Conservation (phyloP, 1,140 invertebrate species). For the Venturia canescens region DNA sequence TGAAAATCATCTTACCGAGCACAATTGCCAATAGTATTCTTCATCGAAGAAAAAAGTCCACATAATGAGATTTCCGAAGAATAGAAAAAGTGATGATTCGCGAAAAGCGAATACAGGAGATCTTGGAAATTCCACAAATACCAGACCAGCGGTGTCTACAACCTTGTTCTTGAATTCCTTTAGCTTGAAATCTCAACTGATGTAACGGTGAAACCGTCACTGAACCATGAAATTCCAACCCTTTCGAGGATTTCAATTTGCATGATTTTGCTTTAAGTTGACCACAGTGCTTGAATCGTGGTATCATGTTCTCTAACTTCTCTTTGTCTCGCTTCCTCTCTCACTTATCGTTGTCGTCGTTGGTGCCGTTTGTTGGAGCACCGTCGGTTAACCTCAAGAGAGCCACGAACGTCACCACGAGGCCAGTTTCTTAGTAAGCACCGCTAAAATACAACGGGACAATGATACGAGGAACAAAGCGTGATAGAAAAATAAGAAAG, state of each 20-base stretch:
- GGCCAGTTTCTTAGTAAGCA: constrained; percentile 39
- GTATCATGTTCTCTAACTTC: neutral
- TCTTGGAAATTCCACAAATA: neutral
- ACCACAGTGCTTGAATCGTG: constrained; percentile 21
- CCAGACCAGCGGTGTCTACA: neutral
- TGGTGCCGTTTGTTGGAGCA: neutral
- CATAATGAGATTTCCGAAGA: neutral
- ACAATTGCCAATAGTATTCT: too few relatives aligned
- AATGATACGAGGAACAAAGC: neutral
- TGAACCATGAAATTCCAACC: neutral
- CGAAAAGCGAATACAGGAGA: neutral
- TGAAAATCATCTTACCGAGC: too few relatives aligned
- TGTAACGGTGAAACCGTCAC: neutral
- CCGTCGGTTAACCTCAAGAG: constrained; percentile 32
- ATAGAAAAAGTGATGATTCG: neutral
- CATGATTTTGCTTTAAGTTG: constrained; percentile 24
- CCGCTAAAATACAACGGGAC: neutral
- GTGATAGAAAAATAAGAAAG: constrained; percentile 22
- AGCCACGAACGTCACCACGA: constrained; percentile 14
- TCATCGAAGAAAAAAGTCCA: too few relatives aligned
- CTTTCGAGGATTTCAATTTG: constrained; percentile 40
- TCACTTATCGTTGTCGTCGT: neutral
- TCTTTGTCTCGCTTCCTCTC: neutral
- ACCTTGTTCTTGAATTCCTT: neutral
- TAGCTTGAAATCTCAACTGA: neutral